phyloP scores from a whole-genome alignment of 2,113 vertebrate species.

The Ginglymostoma cirratum region DNA sequence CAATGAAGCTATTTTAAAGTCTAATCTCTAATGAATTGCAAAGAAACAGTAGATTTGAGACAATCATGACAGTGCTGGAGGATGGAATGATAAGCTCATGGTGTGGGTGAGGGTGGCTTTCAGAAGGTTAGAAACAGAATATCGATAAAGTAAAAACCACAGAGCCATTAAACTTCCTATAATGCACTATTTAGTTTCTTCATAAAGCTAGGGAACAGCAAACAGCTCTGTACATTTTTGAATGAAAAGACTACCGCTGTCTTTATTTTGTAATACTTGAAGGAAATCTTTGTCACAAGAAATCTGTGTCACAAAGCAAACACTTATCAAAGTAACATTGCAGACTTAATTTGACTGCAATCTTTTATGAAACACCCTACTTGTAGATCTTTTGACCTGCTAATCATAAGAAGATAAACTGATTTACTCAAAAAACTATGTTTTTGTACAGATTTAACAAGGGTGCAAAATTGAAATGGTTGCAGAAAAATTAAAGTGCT shows the following conservation, averaged over 20 bases:
- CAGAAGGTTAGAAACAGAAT: not conserved
- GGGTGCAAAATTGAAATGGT: not conserved
- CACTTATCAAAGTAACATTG: not conserved
- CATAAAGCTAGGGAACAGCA: not conserved
- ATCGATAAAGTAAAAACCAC: not conserved
- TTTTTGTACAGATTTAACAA: not conserved
- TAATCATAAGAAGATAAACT: not conserved
- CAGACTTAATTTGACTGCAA: not conserved
- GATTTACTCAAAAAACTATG: not conserved
- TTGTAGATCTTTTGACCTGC: not conserved
- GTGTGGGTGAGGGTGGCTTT: not conserved
- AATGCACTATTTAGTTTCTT: not conserved
- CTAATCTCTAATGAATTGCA: not conserved
- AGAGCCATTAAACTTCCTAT: not conserved
- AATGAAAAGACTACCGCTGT: not conserved
- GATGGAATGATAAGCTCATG: not conserved
- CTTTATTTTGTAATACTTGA: not conserved
- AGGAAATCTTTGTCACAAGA: not conserved
- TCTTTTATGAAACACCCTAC: not conserved
- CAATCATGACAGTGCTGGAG: not conserved
- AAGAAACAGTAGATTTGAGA: not conserved
- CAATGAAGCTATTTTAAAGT: not conserved
- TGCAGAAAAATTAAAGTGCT: not conserved
- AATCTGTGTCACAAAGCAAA: not conserved
- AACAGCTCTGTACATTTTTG: not conserved